A percentile compares a stretch with the other conserved stretches of the same genome.
These are phyloP conservation scores for Gadopsis marmoratus DNA, from an alignment of 2,797 vertebrate species.

Conservation along the genomic window DNA sequence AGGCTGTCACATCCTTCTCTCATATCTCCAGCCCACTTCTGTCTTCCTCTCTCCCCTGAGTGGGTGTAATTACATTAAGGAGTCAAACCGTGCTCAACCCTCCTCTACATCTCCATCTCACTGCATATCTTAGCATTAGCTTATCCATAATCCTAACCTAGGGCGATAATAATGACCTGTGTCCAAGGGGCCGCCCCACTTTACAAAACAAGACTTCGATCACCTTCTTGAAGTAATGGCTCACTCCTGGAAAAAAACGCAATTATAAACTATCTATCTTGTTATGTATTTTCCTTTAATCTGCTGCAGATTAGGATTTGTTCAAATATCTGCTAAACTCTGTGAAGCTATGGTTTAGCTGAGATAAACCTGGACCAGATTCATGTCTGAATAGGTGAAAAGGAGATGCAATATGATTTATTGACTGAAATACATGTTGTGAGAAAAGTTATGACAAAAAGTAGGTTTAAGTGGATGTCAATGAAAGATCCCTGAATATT, in stretches of 20 bases:
- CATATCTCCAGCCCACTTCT: slow-evolving; percentile 68
- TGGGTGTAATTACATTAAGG: slow-evolving; percentile 89
- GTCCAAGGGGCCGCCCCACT: slow-evolving; percentile 28
- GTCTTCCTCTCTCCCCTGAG: slow-evolving; percentile 75
- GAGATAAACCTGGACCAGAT: not conserved
- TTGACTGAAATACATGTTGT: not conserved
- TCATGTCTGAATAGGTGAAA: not conserved
- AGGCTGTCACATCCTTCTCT: slow-evolving; percentile 85
- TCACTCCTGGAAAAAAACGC: not conserved
- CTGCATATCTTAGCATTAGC: slow-evolving; percentile 82
- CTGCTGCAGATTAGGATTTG: slow-evolving; percentile 1
- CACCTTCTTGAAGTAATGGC: slow-evolving; percentile 19
- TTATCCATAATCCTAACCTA: slow-evolving; percentile 85
- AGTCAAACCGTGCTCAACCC: slow-evolving; percentile 78
- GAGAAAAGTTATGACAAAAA: slow-evolving; percentile 28
- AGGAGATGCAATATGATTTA: slow-evolving; percentile 19
- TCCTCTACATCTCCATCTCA: slow-evolving; percentile 79
- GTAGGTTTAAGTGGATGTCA: slow-evolving; percentile 29
- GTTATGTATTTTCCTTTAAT: slow-evolving; percentile 26
- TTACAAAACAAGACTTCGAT: slow-evolving; percentile 43
- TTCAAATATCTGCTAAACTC: not conserved
- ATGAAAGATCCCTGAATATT: slow-evolving; percentile 31
- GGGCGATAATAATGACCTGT: slow-evolving; percentile 81
- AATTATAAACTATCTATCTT: slow-evolving; percentile 42
- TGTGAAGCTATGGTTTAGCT: not conserved